Percentiles rank a stretch among this genome's conserved stretches.
These are phyloP conservation scores for Dorcus hopei DNA, from an alignment of 2,888 invertebrate genomes.

Conservation along the genomic window DNA sequence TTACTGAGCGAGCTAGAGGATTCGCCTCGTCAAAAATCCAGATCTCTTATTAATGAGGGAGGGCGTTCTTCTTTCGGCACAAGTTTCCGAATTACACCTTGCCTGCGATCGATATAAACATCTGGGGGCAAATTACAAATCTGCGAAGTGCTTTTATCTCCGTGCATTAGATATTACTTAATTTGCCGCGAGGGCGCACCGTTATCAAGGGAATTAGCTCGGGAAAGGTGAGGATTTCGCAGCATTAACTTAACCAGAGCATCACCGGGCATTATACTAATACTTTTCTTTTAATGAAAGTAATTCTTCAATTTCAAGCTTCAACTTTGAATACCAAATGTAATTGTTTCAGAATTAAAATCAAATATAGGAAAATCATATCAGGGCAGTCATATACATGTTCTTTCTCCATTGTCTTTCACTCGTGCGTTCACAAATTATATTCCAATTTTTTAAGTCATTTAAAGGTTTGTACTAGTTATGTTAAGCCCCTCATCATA, in stretches of 20 bases:
- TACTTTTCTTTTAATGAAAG: slow-evolving; percentile 22
- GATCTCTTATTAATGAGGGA: neutral
- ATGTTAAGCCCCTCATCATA: too few species aligned
- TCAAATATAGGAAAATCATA: too few species aligned
- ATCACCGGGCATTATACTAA: slow-evolving; percentile 23
- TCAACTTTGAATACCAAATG: too few species aligned
- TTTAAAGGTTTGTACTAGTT: too few species aligned
- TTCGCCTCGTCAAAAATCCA: neutral
- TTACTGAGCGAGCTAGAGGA: neutral
- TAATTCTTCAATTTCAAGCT: slow-evolving; percentile 5
- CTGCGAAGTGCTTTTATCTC: slow-evolving; percentile 13
- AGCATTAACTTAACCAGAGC: slow-evolving; percentile 25
- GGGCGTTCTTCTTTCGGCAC: neutral
- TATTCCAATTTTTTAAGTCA: too few species aligned
- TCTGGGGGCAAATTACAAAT: slow-evolving; percentile 14
- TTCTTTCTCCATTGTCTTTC: too few species aligned
- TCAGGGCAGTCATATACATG: too few species aligned
- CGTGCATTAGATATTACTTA: slow-evolving; percentile 28
- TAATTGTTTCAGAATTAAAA: too few species aligned
- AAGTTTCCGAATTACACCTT: neutral
- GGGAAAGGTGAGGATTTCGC: slow-evolving; percentile 28
- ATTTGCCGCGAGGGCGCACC: slow-evolving; percentile 21
- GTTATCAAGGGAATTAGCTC: slow-evolving; percentile 28
- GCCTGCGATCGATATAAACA: slow-evolving; percentile 12
- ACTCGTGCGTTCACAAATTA: too few species aligned